phyloP scores from a whole-genome alignment of 2,888 invertebrate genomes.

The Drosophila aldrichi region DNA sequence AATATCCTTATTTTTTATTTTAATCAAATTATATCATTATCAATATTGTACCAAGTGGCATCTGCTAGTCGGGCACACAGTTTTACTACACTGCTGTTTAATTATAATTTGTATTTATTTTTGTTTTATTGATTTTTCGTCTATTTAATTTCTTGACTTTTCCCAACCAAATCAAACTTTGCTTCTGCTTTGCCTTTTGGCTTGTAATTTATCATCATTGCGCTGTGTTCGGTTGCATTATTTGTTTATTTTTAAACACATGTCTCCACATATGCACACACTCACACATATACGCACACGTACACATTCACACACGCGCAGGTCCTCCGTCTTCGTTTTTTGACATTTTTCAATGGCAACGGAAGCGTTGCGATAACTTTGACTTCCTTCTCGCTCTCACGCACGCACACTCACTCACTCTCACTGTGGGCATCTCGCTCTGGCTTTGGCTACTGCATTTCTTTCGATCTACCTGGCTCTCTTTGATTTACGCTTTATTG shows the following conservation, averaged over 20 bases:
- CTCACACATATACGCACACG: too few species aligned
- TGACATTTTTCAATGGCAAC: conserved; percentile 66
- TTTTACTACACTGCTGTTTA: neutral
- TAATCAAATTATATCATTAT: too few species aligned
- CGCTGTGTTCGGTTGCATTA: conserved; percentile 39
- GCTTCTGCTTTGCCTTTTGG: conserved; percentile 33
- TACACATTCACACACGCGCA: conserved; percentile 17
- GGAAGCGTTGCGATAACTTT: conserved; percentile 63
- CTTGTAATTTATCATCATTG: conserved; percentile 55
- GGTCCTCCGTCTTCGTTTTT: conserved; percentile 34
- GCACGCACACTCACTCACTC: neutral
- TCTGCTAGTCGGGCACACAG: neutral
- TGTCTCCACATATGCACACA: conserved; percentile 37
- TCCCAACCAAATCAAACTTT: conserved; percentile 43
- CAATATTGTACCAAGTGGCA: neutral
- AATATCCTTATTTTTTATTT: neutral
- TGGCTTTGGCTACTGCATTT: conserved; percentile 16
- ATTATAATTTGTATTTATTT: conserved; percentile 17
- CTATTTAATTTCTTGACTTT: conserved; percentile 36
- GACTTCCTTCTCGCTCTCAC: conserved; percentile 15
- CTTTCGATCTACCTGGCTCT: conserved; percentile 36
- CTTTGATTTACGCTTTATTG: conserved; percentile 79
- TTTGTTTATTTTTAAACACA: conserved; percentile 78
- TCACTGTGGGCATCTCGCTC: neutral
- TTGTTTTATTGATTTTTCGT: conserved; percentile 30